Evolutionary conservation across 2,113 vertebrate species (phyloP), one percentile per base, ranked within the genome.

Genomic region (Maccullochella peelii): DNA sequence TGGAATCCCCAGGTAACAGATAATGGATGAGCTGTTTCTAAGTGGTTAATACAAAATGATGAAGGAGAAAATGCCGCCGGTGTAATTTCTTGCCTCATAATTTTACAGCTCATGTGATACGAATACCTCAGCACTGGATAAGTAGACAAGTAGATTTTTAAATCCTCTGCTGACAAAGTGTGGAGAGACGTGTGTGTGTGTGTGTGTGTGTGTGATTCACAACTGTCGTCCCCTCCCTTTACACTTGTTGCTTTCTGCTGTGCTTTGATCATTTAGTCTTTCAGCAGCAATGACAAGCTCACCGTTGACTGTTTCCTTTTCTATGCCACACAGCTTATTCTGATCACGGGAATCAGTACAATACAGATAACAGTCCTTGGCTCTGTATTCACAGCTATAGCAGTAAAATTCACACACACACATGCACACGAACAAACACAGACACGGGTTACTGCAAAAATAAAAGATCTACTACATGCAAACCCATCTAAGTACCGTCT

Each of bases 261-360:
- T 54, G 87, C 84, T 93, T 89, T 82, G 83, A 91, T 90, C 89
- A 88, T 82, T 79, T 25, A 74, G 86, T 74, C 78, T 85, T 83
- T 77, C 16, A 1, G 79, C 85, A 80, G 68, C 71, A 66, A 61
- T 85, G 80, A 88, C 79, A 89, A 86, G 61, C 78, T 70, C 70
- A 55, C 82, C 0, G 71, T 74, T 20, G 69, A 73, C 70, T 42
- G 66, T 77, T 73, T 77, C 47, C 27, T 59, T 59, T 38, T 69
- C 20, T 16, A 5, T 50, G 25, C 57, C 55, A 47, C 73, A 2
- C 66, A n/a, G 16, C 36, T 61, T 71, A 91, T 74, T 78, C 20
- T 52, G 38, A 75, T 58, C 55, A 42, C 7, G 16, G 67, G 68
- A n/a, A 8, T 67, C n/a, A 36, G 25, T 62, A 18, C 8, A 38